Percentiles rank a stretch among this genome's conserved stretches.
Evolutionary conservation across 2,113 vertebrate genomes (phyloP).

Genomic region (Cygnus buccinator): DNA sequence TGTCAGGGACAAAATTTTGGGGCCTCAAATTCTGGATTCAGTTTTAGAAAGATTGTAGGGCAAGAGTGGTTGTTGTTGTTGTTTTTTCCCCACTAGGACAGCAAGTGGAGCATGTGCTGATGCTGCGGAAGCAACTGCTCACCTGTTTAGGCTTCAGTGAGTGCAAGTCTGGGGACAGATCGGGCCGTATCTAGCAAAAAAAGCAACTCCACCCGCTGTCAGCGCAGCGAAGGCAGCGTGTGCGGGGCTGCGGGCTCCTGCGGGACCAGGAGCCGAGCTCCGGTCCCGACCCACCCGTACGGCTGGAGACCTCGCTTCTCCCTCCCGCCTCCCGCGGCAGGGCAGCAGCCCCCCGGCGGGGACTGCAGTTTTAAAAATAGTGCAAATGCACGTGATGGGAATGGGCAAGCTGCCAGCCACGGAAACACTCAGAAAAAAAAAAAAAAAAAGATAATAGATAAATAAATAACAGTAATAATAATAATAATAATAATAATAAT

Average conservation of each 20-base stretch:
- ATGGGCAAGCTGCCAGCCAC: slow-evolving; percentile 26
- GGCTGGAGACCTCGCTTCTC: rapidly evolving
- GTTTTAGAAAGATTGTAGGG: neutral
- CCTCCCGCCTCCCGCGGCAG: neutral
- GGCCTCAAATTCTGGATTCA: neutral
- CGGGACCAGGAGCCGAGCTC: neutral
- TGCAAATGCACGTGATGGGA: slow-evolving; percentile 77
- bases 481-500: too few relatives aligned
- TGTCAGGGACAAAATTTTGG: neutral
- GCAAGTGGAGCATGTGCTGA: neutral
- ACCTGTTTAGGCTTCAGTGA: neutral
- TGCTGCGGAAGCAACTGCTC: neutral
- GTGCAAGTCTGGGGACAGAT: neutral
- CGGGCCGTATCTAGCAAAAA: neutral
- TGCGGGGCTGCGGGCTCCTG: neutral
- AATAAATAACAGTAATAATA: too few relatives aligned
- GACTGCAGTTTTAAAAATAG: slow-evolving; percentile 79
- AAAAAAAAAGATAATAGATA: too few relatives aligned
- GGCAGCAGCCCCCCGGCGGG: slow-evolving; percentile 39
- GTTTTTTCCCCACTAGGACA: neutral
- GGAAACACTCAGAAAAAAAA: neutral
- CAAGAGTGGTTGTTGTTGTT: neutral
- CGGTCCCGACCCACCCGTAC: too few relatives aligned
- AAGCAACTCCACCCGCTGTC: neutral
- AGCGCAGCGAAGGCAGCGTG: neutral